Evolutionary conservation across 2,113 vertebrate genomes (phyloP), one percentile per base, ranked within the genome.

Genomic region (Brachypteracias leptosomus): DNA sequence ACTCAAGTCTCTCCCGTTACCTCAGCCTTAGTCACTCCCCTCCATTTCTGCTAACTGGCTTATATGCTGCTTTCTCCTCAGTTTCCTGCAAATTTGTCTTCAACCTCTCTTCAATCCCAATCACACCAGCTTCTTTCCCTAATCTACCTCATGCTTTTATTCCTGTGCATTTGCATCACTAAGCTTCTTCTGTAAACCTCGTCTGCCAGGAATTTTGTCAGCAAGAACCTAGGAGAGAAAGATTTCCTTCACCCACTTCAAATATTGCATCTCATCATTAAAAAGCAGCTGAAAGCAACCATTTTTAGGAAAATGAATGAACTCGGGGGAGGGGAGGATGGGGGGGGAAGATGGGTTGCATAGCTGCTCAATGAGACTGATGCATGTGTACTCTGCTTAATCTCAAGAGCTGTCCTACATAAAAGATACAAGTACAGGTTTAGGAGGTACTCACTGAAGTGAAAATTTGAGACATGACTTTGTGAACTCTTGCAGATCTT

Each of bases 311-410:
- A 90, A 83, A 82, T 10, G 42, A 28, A 31, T 38, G 21, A 82
- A 75, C 13, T 11, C 44, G n/a, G 29, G 25, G 16, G 40, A 15
- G 42, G 42, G 42, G 42, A n/a, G n/a, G n/a, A n/a, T n/a, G n/a
- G n/a, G n/a, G n/a, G n/a, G n/a, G n/a, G n/a, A n/a, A n/a, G 54
- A 51, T 13, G 14, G 28, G 54, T 58, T 18, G 11, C 11, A 24
- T 2, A 17, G 49, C 46, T 83, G 26, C 66, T 52, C 4, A 4
- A 11, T 21, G 25, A 35, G 33, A 81, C 1, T 58, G 46, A 46
- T 16, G 29, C 25, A 38, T 0, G 0, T 9, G 22, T 26, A 62
- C 65, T 54, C 40, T 68, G 36, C 31, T 55, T 49, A 9, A 38
- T 62, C 40, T 82, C 58, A 73, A 85, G 51, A 66, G 71, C 59